Evolutionary conservation across 64 coral and sea anemone species (phyloP).

Genomic region (Catalaphyllia jardinei): DNA sequence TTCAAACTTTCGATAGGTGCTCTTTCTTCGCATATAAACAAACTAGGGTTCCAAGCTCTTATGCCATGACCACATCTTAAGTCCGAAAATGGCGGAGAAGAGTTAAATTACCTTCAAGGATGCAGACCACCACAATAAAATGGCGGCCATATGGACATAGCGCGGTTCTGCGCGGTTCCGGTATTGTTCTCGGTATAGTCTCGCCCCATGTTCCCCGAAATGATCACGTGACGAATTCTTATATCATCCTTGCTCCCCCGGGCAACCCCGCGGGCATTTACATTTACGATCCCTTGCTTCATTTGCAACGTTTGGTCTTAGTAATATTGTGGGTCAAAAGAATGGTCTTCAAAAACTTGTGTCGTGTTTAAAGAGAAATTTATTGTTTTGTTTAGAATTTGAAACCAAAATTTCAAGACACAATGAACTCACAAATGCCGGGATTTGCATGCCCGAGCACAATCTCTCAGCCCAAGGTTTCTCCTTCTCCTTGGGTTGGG

Average conservation of each 20-base stretch:
- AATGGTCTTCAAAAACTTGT: too few relatives aligned
- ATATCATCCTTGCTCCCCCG: too few relatives aligned
- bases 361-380: too few relatives aligned
- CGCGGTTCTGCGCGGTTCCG: neutral
- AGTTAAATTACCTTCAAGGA: conserved; percentile 15
- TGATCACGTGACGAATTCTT: neutral
- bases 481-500: too few relatives aligned
- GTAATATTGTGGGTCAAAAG: too few relatives aligned
- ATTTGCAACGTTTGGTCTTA: too few relatives aligned
- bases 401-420: too few relatives aligned
- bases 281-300: too few relatives aligned
- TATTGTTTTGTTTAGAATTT: too few relatives aligned
- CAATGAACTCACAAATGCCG: too few relatives aligned
- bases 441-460: too few relatives aligned
- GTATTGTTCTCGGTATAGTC: neutral
- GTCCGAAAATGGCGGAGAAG: neutral
- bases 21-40: neutral
- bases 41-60: neutral
- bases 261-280: neutral
- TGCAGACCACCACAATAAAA: neutral
- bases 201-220: neutral
- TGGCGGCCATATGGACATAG: conserved; percentile 2
- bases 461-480: too few relatives aligned
- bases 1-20: neutral
- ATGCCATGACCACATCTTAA: neutral